Evolutionary conservation across 1,140 invertebrate species (phyloP), one percentile per base, ranked within the genome.

Genomic region (Bombus polaris): DNA sequence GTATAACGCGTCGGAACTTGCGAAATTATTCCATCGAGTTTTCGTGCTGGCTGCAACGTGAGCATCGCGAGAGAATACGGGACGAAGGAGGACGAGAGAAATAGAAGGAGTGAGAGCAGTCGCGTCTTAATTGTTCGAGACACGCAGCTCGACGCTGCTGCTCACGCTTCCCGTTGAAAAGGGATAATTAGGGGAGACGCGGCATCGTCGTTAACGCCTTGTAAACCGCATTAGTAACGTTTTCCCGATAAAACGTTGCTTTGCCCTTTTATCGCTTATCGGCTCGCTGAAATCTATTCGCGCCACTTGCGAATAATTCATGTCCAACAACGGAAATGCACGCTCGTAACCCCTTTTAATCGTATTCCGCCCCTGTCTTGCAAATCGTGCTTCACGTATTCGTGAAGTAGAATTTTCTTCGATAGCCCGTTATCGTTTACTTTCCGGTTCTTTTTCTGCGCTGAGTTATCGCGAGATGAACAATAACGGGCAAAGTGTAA

Each of bases 1-100:
- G 72, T 44, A 79, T 65, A 78, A 57, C 82, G 44, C n/a, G 76
- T 22, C 39, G 53, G 71, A 82, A 74, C 13, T 62, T 65, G 37
- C 76, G 28, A 73, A 73, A 85, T 85, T 81, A 81, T 85, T 85
- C 77, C 77, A 25, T 57, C 73, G 81, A 83, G 81, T 83, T 68
- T 22, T 12, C 53, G 5, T 18, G 35, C 25, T 35, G 25, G 39
- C 3, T 39, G 25, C 5, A 37, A 42, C 75, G 10, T 18, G 37
- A 65, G 25, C 53, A 28, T 42, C 79, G 59, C 28, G 59, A 62
- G 59, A 28, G 28, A 37, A 35, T n/a, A 32, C n/a, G 32, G 13
- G 65, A 18, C 13, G 65, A 37, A 3, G 37, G 22, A 39, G 4
- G 57, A 13, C 0, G 12, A 15, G 62, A n/a, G 62, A 65, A 53